A percentile compares a stretch with the other conserved stretches of the same genome.
phyloP scores from a whole-genome alignment of 2,797 vertebrate species.

The Zalophus californianus region DNA sequence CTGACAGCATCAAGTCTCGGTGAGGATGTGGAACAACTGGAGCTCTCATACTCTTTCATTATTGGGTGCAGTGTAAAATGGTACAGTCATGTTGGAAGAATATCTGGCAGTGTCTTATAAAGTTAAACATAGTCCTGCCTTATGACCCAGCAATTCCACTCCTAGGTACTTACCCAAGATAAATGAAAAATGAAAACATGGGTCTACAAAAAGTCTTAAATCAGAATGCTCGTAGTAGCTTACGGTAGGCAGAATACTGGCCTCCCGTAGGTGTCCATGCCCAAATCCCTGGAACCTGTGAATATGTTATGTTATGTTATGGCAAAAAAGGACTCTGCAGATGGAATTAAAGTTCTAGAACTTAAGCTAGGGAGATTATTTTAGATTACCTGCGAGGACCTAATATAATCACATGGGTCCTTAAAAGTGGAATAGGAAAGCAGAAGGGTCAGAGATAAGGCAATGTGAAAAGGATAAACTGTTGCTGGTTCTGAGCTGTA shows the following conservation, averaged over 20 bases:
- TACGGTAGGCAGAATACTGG: neutral
- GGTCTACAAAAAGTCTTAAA: neutral
- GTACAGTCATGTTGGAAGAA: neutral
- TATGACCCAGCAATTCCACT: neutral
- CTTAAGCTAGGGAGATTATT: neutral
- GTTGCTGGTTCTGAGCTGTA: neutral
- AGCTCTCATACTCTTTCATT: neutral
- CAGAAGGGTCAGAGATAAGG: neutral
- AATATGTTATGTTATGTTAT: neutral
- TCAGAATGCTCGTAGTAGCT: neutral
- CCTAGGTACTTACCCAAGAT: neutral
- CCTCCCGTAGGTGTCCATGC: neutral
- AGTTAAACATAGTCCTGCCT: neutral
- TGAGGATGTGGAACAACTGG: neutral
- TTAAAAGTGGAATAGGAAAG: neutral
- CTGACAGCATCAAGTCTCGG: neutral
- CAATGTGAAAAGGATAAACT: neutral
- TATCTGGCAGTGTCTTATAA: neutral
- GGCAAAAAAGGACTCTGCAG: neutral
- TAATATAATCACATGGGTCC: neutral
- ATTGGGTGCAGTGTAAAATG: neutral
- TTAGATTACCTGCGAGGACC: neutral
- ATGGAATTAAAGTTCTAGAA: neutral
- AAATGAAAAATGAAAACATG: neutral
- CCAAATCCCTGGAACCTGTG: neutral